phyloP scores from a whole-genome alignment of 2,888 invertebrate species.

The Tachystola acroxantha region DNA sequence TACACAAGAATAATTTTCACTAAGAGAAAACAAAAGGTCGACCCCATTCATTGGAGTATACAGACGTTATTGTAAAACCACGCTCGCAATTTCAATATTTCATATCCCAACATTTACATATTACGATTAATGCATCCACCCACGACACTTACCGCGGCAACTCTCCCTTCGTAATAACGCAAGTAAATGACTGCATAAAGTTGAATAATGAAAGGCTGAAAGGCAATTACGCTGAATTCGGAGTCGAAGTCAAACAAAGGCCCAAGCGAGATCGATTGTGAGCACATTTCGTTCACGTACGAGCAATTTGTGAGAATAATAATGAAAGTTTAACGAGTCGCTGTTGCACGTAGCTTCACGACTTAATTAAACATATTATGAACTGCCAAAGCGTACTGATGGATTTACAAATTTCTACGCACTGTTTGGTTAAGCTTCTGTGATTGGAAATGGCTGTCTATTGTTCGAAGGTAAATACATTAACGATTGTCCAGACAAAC shows the following conservation, averaged over 20 bases:
- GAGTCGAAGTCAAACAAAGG: conserved; percentile 76
- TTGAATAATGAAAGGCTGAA: conserved; percentile 77
- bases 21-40: conserved; percentile 32
- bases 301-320: conserved; percentile 71
- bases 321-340: conserved; percentile 74
- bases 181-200: conserved; percentile 77
- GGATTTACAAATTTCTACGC: conserved; percentile 33
- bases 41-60: conserved; percentile 26
- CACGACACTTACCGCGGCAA: conserved; percentile 65
- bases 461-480: conserved; percentile 31
- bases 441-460: conserved; percentile 38
- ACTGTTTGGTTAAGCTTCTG: conserved; percentile 34
- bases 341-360: conserved; percentile 39
- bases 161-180: conserved; percentile 74
- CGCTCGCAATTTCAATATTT: conserved; percentile 68
- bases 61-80: conserved; percentile 49
- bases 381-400: conserved; percentile 42
- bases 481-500: conserved; percentile 16
- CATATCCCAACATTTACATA: conserved; percentile 70
- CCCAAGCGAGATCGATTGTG: conserved; percentile 69
- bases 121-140: conserved; percentile 75
- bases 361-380: conserved; percentile 69
- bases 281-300: conserved; percentile 72
- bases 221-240: conserved; percentile 77
- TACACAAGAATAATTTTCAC: conserved; percentile 7